Evolutionary conservation across 35 echinoderm and acorn worm genomes (phyloP), one percentile per base, ranked within the genome.

Genomic region (Anneissia japonica): DNA sequence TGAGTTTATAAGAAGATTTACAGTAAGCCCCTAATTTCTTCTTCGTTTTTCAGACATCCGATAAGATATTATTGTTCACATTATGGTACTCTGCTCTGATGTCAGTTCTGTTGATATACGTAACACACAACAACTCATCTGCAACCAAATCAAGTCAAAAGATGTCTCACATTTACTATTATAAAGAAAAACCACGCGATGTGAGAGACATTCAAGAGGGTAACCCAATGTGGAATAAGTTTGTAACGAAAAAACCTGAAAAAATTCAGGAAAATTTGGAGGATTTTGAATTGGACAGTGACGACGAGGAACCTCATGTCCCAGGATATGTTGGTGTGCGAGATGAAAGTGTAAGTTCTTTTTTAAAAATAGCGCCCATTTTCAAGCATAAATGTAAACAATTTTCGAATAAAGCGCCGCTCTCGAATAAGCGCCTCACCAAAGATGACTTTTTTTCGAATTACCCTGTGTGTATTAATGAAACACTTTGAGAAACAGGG

Each of bases 321-420:
- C 51, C 51, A 9, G 51, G 51, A 9, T 64, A 64, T 23, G 51
- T 64, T 64, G 51, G 51, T 9, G 51, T 64, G 2, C 7, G 51
- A 64, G 51, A 64, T 64, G 51, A 64, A 64, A 64, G 51, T 64
- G 51, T 64, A 64, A 64, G 51, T 64, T n/a, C n/a, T n/a, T n/a
- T n/a, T n/a, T n/a, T n/a, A n/a, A n/a, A n/a, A n/a, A n/a, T n/a
- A n/a, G n/a, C n/a, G n/a, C n/a, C n/a, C n/a, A n/a, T n/a, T n/a
- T n/a, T n/a, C n/a, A n/a, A n/a, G n/a, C n/a, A n/a, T n/a, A n/a
- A n/a, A n/a, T n/a, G n/a, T n/a, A n/a, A n/a, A n/a, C n/a, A n/a
- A n/a, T n/a, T n/a, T n/a, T n/a, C n/a, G n/a, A n/a, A n/a, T n/a
- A n/a, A n/a, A n/a, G n/a, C n/a, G n/a, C n/a, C n/a, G n/a, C n/a